Percentiles rank a stretch among this genome's conserved stretches.
Evolutionary conservation across 2,113 vertebrate genomes (phyloP).

Genomic region (Gavia stellata): DNA sequence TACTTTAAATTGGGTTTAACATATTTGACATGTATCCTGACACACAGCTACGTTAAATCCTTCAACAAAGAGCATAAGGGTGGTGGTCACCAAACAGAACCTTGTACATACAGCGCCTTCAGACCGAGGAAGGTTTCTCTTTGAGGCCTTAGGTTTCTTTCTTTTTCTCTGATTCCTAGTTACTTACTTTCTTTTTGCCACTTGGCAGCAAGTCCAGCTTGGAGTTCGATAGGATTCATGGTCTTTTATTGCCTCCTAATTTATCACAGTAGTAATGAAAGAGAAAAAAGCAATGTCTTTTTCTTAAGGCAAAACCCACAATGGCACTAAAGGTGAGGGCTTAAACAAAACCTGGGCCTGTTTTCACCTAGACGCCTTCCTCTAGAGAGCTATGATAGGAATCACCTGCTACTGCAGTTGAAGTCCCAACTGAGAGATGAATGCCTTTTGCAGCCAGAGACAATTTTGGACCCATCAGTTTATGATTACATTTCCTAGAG

Average conservation of each 20-base stretch:
- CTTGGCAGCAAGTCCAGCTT: background rate
- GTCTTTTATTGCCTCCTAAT: background rate
- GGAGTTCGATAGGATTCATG: background rate
- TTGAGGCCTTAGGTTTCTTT: background rate
- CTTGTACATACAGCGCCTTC: background rate
- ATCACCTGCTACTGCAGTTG: background rate
- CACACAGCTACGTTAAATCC: background rate
- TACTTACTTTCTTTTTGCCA: background rate
- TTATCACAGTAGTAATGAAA: background rate
- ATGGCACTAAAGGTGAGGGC: background rate
- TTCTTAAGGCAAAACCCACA: background rate
- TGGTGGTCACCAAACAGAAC: background rate
- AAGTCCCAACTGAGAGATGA: background rate
- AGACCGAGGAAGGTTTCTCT: background rate
- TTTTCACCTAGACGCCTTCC: background rate
- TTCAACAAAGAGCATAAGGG: background rate
- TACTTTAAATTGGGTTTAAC: background rate
- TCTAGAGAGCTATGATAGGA: background rate
- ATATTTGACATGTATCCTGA: accelerated
- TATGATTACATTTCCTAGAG: background rate
- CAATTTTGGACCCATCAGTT: background rate
- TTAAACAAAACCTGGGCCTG: background rate
- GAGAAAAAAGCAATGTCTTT: background rate
- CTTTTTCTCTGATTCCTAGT: background rate
- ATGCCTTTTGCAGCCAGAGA: background rate